Evolutionary conservation across 2,797 vertebrate genomes (phyloP).

Genomic region (Cetoscarus ocellatus): DNA sequence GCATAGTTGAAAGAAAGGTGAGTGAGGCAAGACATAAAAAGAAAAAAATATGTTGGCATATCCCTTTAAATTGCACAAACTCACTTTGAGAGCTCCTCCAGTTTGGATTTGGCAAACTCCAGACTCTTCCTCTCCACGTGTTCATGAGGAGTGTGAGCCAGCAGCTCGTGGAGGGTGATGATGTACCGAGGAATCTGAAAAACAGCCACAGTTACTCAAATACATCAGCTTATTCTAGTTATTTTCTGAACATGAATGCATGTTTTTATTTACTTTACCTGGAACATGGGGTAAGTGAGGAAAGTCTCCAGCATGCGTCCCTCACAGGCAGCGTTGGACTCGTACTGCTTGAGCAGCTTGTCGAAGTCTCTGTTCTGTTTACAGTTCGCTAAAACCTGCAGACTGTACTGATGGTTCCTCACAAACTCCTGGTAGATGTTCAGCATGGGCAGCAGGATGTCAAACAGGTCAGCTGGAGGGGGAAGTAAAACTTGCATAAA

Average conservation of each 20-base stretch:
- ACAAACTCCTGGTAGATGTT: constrained; percentile 99
- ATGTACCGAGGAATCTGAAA: constrained; percentile 94
- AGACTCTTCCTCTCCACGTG: constrained; percentile 95
- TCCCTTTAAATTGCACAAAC: background rate
- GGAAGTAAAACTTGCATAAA: background rate
- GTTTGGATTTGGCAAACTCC: constrained; percentile 95
- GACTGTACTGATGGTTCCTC: constrained; percentile 95
- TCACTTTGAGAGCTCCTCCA: constrained; percentile 92
- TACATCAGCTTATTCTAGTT: background rate
- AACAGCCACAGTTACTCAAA: background rate
- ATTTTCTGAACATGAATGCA: background rate
- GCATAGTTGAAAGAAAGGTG: too few relatives aligned
- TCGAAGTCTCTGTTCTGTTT: constrained; percentile 97
- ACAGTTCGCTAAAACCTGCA: constrained; percentile 95
- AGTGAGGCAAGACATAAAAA: too few relatives aligned
- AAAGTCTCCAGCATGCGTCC: constrained; percentile 95
- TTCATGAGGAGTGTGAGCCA: constrained; percentile 94
- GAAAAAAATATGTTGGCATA: too few relatives aligned
- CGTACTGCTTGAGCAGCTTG: constrained; percentile 96
- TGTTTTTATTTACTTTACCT: constrained; percentile 78
- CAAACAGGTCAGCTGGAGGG: constrained; percentile 90
- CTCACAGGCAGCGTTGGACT: constrained; percentile 93
- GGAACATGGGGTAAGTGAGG: constrained; percentile 97
- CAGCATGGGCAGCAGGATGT: constrained; percentile 95
- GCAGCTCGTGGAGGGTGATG: constrained; percentile 95